phyloP scores from a whole-genome alignment of 2,797 vertebrate genomes.

The Sebastes taczanowskii region DNA sequence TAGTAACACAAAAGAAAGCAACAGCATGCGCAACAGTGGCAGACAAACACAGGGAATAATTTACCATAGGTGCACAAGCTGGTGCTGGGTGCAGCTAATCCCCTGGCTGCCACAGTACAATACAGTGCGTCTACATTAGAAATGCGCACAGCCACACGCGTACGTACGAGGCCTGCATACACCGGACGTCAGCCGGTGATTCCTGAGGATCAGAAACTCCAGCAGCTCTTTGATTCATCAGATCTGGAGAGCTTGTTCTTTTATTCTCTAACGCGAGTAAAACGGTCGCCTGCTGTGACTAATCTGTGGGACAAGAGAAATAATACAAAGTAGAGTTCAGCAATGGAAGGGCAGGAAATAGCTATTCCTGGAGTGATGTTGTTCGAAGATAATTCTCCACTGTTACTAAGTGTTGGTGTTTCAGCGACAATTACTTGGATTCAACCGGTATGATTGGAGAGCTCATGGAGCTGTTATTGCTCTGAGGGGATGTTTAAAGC shows the following conservation, averaged over 20 bases:
- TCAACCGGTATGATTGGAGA: not conserved
- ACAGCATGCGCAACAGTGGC: not conserved
- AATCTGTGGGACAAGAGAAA: slow-evolving; percentile 36
- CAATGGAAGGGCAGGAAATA: slow-evolving; percentile 19
- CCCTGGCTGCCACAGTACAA: not conserved
- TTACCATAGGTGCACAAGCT: slow-evolving; percentile 1
- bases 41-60: slow-evolving; percentile 5
- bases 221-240: slow-evolving; percentile 51
- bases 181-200: not conserved
- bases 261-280: slow-evolving; percentile 34
- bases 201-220: slow-evolving; percentile 35
- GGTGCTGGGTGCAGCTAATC: slow-evolving; percentile 21
- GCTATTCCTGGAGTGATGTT: slow-evolving; percentile 4
- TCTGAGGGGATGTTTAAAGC: not conserved
- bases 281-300: slow-evolving; percentile 55
- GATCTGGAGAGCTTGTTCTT: slow-evolving; percentile 33
- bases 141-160: not conserved
- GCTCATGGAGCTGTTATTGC: not conserved
- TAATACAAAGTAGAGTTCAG: slow-evolving; percentile 21
- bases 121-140: not conserved
- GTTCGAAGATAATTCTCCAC: slow-evolving; percentile 17
- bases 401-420: slow-evolving; percentile 17
- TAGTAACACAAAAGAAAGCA: not conserved
- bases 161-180: not conserved
- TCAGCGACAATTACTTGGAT: not conserved